Evolutionary conservation across 1,140 invertebrate species (phyloP), one percentile per base, ranked within the genome.

Genomic region (Zaprionus kolodkinae): DNA sequence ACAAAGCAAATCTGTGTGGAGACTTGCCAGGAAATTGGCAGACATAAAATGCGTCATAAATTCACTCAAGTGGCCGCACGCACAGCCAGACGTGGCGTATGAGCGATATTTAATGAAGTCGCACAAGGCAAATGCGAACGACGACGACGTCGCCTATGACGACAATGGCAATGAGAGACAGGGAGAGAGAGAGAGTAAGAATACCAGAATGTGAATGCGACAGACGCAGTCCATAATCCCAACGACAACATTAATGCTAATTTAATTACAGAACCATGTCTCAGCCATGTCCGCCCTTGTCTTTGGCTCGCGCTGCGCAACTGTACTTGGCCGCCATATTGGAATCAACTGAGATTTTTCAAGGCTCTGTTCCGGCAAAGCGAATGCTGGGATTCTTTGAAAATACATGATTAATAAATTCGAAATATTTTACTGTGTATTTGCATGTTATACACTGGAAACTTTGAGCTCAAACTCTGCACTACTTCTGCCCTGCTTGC

Each of bases 201-300:
- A 50, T 40, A 48, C 35, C 59, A 71, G 67, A 52, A 71, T 21
- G 72, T 60, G 67, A 57, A 59, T 76, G 68, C 36, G 33, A 62
- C 35, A 57, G 59, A 21, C 66, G 25, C 52, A 56, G 61, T 74
- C 66, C 71, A 75, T 78, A 70, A 78, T 66, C 78, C 76, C 66
- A 74, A 59, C 63, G 72, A 82, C 70, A 55, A 61, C 69, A 78
- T 80, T 83, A 80, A 85, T 72, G 79, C 84, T 83, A 84, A 88
- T 87, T 77, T 83, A 79, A 85, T 83, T 83, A 77, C 70, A 69
- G 79, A 75, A 83, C 71, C 77, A 72, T 85, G 80, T 81, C 73
- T 78, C 60, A 59, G 64, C 67, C 67, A 38, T 72, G 77, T 67
- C 62, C 63, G 36, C 57, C 60, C 62, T 13, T 13, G 11, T 17